phyloP scores from a whole-genome alignment of 2,888 invertebrate genomes.

The Scaptomyza reducta region DNA sequence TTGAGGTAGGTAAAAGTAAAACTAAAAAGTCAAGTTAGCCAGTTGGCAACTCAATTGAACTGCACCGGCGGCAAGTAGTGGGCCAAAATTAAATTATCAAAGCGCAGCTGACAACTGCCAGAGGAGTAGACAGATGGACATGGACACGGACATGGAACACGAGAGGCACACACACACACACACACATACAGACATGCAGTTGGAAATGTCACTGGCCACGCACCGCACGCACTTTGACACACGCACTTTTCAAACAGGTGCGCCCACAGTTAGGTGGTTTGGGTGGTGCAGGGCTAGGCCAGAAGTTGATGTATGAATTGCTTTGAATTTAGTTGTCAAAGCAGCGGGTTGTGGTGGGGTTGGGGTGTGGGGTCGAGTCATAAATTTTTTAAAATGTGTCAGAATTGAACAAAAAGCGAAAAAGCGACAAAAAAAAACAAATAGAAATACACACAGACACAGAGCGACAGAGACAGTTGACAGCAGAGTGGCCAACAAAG shows the following conservation, averaged over 20 bases:
- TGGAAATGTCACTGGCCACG: no score
- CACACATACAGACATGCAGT: slow-evolving; percentile 20
- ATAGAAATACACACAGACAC: slow-evolving; percentile 6
- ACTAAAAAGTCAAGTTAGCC: slow-evolving; percentile 7
- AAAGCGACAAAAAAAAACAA: slow-evolving; percentile 38
- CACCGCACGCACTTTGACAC: slow-evolving; percentile 80
- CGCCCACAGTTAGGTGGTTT: slow-evolving; percentile 22
- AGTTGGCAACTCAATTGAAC: slow-evolving; percentile 53
- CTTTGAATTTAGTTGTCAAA: slow-evolving; percentile 83
- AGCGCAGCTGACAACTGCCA: slow-evolving; percentile 72
- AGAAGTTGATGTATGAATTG: slow-evolving; percentile 77
- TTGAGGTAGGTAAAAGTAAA: slow-evolving; percentile 34
- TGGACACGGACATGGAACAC: slow-evolving; percentile 52
- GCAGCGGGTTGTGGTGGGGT: slow-evolving; percentile 29
- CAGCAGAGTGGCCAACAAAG: slow-evolving; percentile 63
- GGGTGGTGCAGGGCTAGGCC: slow-evolving; percentile 16
- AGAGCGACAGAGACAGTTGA: slow-evolving; percentile 37
- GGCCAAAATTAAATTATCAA: slow-evolving; percentile 76
- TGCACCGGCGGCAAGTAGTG: slow-evolving; percentile 46
- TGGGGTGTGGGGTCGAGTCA: slow-evolving; percentile 55
- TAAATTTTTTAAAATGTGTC: slow-evolving; percentile 80
- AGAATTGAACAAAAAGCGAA: slow-evolving; percentile 65
- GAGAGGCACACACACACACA: slow-evolving; percentile 29
- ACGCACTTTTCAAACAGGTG: slow-evolving; percentile 74
- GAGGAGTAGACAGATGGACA: slow-evolving; percentile 57